A percentile compares a stretch with the other conserved stretches of the same genome.
Evolutionary conservation across 2,113 vertebrate genomes (phyloP).

Genomic region (Neolamprologus hecqui): DNA sequence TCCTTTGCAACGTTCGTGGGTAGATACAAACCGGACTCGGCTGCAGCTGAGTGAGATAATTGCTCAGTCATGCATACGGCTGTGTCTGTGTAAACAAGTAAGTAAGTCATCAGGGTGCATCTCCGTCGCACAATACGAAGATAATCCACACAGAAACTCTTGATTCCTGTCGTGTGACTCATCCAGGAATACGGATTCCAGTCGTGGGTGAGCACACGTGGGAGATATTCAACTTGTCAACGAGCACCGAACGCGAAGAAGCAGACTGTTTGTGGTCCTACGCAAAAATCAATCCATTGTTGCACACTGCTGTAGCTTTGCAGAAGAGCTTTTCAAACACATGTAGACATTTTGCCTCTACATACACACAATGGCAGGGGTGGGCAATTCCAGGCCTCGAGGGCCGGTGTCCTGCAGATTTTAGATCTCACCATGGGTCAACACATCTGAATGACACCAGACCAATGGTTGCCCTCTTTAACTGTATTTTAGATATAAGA

Average conservation of each 20-base stretch:
- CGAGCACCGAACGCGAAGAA: neutral
- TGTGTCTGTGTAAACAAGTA: neutral
- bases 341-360: neutral
- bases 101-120: neutral
- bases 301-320: neutral
- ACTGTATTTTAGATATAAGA: too few relatives aligned
- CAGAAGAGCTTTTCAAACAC: neutral
- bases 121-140: neutral
- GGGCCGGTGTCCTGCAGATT: neutral
- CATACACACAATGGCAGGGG: neutral
- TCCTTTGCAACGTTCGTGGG: neutral
- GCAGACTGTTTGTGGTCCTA: neutral
- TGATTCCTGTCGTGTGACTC: conserved; percentile 7
- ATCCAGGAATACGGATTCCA: neutral
- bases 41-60: neutral
- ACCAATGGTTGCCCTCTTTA: too few relatives aligned
- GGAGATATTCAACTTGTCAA: neutral
- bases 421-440: neutral
- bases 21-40: neutral
- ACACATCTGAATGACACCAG: too few relatives aligned
- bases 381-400: neutral
- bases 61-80: neutral
- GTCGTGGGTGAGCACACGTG: neutral
- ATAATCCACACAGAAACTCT: conserved; percentile 12
- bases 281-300: neutral